phyloP scores from a whole-genome alignment of 2,888 invertebrate species.

The Dolichomitus sp. region DNA sequence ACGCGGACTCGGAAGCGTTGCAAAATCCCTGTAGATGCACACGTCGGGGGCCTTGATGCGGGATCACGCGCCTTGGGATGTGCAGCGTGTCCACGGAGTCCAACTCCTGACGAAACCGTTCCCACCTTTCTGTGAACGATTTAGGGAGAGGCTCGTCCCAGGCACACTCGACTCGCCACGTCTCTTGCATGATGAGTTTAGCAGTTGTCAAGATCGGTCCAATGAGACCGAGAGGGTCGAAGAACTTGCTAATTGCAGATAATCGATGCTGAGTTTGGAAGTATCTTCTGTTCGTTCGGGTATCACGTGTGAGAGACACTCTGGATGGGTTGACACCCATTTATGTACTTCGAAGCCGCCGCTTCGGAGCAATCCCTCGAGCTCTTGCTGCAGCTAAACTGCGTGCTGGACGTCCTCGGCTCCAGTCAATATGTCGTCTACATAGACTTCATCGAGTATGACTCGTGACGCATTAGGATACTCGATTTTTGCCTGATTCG shows the following conservation, averaged over 20 bases:
- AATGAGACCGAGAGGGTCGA: conserved; percentile 73
- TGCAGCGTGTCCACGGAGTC: conserved; percentile 18
- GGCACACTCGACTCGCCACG: conserved; percentile 70
- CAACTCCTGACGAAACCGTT: conserved; percentile 40
- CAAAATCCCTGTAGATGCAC: conserved; percentile 68
- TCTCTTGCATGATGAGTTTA: conserved; percentile 63
- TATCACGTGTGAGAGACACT: background rate
- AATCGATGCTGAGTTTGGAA: conserved; percentile 48
- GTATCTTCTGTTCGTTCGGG: conserved; percentile 6
- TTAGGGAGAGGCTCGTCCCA: conserved; percentile 73
- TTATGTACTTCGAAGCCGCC: conserved; percentile 58
- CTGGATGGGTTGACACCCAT: conserved; percentile 33
- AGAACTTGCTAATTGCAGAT: conserved; percentile 71
- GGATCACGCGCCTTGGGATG: conserved; percentile 47
- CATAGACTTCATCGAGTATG: conserved; percentile 41
- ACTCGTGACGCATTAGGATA: conserved; percentile 65
- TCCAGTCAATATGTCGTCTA: conserved; percentile 58
- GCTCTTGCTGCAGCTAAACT: conserved; percentile 27
- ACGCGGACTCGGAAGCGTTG: conserved; percentile 62
- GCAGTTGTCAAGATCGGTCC: conserved; percentile 71
- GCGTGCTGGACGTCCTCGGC: conserved; percentile 63
- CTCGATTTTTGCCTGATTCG: conserved; percentile 48
- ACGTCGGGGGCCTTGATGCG: background rate
- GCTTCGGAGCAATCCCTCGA: conserved; percentile 15
- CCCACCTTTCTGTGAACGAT: conserved; percentile 40